Base-by-base conservation (phyloP, 2,113 vertebrate genomes). In the Stigmatopora argus region DNA sequence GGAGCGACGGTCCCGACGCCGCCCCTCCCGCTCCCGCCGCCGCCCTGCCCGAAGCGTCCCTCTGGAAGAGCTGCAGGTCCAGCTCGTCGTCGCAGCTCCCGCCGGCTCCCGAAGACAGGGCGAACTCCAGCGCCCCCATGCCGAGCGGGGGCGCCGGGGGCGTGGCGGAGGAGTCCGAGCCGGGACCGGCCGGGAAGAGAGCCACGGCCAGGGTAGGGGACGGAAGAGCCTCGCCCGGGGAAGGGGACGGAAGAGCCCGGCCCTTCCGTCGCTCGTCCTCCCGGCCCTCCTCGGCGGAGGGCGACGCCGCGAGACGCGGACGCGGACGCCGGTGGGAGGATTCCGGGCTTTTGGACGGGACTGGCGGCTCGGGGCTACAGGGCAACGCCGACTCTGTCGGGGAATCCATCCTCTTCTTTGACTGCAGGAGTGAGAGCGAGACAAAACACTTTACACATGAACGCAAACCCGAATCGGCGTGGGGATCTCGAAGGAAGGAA, bases 51-150 rank as follows among this genome's bases (percentile, higher is more conserved):
- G 85, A 82, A 47, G 68, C 90, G 67, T 86, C 94, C 78, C 91
- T 94, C 77, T 92, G 94, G 81, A 94, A 94, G 61, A 90, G 90
- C 82, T 95, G 94, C 57, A 95, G 90, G 86, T 95, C 94, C 80
- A 95, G 88, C 78, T 96, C 94, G 12, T 93, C 91, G 14, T 86
- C 90, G 82, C 92, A 93, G 81, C 72, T 80, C 65, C 78, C 80
- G 44, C 74, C 77, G 45, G 85, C 86, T 15, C 84, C 90, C 0
- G 90, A 89, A 14, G 86, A 88, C 0, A 92, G 86, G 13, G 90
- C 91, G 46, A 88, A 76, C 65, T 92, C 90, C 75, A 92, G 86
- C 11, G 86, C 88, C 35, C 85, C 88, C 6, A 90, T 91, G 7
- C 87, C 88, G 0, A 84, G 71, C n/a, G 73, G 69, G 0, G 86